Conservation (phyloP, 1,140 invertebrate genomes). For the Drosophila tristis region DNA sequence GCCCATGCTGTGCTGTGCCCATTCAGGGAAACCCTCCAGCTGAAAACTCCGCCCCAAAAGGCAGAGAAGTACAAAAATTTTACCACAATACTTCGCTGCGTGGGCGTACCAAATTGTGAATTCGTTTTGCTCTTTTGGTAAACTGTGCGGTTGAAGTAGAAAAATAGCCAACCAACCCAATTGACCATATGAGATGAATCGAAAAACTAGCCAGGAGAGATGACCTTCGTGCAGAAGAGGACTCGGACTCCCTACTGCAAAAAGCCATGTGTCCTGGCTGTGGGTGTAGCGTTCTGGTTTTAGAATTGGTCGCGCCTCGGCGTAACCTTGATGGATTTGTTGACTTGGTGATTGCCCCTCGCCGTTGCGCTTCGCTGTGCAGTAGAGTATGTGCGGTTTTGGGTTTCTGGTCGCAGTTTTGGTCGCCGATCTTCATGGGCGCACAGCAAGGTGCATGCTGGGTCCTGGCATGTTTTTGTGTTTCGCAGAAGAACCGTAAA, state of each 20-base stretch:
- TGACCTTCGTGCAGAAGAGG: constrained; percentile 49
- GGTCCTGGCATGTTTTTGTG: constrained; percentile 50
- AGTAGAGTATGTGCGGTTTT: constrained; percentile 69
- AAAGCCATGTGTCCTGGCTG: constrained; percentile 53
- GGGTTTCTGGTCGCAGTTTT: constrained; percentile 74
- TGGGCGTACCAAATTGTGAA: constrained; percentile 68
- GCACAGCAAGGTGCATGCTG: constrained; percentile 77
- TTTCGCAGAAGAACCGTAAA: constrained; percentile 79
- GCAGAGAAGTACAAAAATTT: constrained; percentile 32
- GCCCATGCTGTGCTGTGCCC: constrained; percentile 38
- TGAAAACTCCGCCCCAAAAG: constrained; percentile 60
- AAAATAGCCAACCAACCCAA: constrained; percentile 54
- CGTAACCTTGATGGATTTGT: constrained; percentile 42
- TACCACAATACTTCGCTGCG: constrained; percentile 63
- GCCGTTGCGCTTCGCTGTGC: constrained; percentile 10
- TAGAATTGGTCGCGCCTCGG: constrained; percentile 69
- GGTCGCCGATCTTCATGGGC: constrained; percentile 71
- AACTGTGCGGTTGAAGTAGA: constrained; percentile 69
- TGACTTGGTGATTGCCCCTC: constrained; percentile 29
- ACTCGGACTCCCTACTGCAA: constrained; percentile 67
- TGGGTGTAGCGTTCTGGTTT: constrained; percentile 72
- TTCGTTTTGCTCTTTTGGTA: constrained; percentile 72
- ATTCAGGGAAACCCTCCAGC: constrained; percentile 14
- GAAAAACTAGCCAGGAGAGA: constrained; percentile 42
- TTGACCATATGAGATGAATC: constrained; percentile 66